Base-by-base conservation (phyloP, 2,113 vertebrate genomes). In the Phylloscopus trochilus region DNA sequence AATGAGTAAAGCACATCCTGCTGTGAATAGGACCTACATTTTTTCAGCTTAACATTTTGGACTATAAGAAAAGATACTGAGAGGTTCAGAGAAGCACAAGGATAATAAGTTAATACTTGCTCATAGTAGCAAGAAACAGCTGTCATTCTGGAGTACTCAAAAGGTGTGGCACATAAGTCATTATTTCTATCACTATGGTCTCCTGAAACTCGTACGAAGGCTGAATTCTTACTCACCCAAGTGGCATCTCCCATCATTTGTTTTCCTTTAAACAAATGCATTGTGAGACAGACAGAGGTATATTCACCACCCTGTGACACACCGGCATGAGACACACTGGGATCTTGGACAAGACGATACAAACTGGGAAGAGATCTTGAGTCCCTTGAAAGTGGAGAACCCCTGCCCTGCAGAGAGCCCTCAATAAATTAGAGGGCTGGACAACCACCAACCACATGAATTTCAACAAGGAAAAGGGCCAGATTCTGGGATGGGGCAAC, bases 31-130 rank as follows among this genome's bases (percentile, higher is more conserved):
- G 95, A 97, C 91, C 85, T 76, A 27, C 21, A 8, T 89, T 93
- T 95, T 91, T 92, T n/a, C 55, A 94, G 67, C 93, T 97, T 91
- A 96, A 93, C 18, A 47, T 94, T 97, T 94, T 91, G 86, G 91
- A 85, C 77, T 62, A 59, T 67, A 93, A 94, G 62, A 78, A 97
- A 94, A 77, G 55, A 96, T 80, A 81, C 18, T 39, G 31, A 14
- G n/a, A 39, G 19, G 19, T 52, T 91, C 75, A 79, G 68, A 49
- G 15, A 26, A 94, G 78, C 90, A 21, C 43, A 73, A 46, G 49
- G 62, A 52, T 13, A 59, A 70, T 83, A 90, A 35, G 89, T 86
- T 77, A 77, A 68, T 86, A 64, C 47, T 89, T 76, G 15, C 39
- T 92, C 13, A 63, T 58, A 92, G 24, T 11, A 89, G 41, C 43